Evolutionary conservation across 2,797 vertebrate species (phyloP), one percentile per base, ranked within the genome.

Genomic region (Netta rufina): DNA sequence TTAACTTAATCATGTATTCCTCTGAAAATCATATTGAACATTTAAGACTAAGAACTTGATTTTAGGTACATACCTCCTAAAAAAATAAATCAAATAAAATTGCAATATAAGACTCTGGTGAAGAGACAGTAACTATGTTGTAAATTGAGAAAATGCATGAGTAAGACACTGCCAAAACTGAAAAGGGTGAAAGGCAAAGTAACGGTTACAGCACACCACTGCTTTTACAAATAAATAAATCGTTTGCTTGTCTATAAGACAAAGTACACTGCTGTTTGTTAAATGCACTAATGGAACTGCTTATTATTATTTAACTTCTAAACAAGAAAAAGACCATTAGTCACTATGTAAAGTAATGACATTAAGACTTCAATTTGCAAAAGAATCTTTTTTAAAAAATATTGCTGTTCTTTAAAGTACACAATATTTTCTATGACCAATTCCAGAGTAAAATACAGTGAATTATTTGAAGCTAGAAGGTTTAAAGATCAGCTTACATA

Each of bases 261-360:
- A 87, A 53, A 77, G 27, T 20, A 69, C 19, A 56, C 7, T 67
- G 21, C 6, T 76, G 13, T 69, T 87, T 64, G 19, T 72, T 92
- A 87, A 85, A 89, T 41, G 76, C 49, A 45, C 24, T 89, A 94
- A 84, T 78, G 41, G 57, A 89, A 61, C 32, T 65, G 43, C 3
- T 89, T 58, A 60, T 90, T 90, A 90, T 78, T 92, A 84, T 64
- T 91, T 58, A 77, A 77, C 61, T 82, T 71, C 61, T 87, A 77
- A 90, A 72, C 25, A 89, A 86, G 13, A 90, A 25, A 77, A 94
- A 93, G 33, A 81, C n/a, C 22, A 30, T 77, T 66, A 92, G 54
- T 92, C 80, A 93, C 57, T 84, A 82, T 49, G 87, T 0, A 51
- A 27, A 96, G 5, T 58, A 81, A 92, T 87, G 20, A 17, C 70